Conservation (phyloP, 2,797 vertebrate species). For the Neomorphus geoffroyi region DNA sequence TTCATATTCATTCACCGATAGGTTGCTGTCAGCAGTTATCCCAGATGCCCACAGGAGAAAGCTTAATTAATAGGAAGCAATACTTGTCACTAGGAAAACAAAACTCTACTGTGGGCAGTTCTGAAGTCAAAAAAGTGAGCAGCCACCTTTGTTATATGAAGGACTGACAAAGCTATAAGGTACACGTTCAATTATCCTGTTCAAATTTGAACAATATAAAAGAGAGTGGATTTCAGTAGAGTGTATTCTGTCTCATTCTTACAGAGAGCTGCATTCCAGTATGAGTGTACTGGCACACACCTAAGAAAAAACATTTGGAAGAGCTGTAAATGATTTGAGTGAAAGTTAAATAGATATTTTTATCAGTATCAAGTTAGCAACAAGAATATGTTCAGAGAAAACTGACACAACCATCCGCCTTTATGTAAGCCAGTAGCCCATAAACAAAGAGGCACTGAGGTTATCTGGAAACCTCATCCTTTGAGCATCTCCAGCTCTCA, state of each 20-base stretch:
- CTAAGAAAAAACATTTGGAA: neutral
- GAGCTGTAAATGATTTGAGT: neutral
- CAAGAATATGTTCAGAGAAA: neutral
- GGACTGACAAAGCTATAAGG: constrained; percentile 7
- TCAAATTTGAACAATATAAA: constrained; percentile 26
- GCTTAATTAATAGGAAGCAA: constrained; percentile 13
- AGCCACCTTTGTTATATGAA: constrained; percentile 17
- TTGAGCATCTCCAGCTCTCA: neutral
- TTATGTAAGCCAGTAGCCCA: neutral
- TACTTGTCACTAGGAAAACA: neutral
- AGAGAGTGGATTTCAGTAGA: neutral
- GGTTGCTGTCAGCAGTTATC: neutral
- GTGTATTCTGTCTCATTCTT: neutral
- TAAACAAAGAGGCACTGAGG: neutral
- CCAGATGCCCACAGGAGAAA: constrained; percentile 21
- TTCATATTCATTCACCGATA: neutral
- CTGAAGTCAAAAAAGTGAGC: neutral
- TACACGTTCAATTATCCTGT: constrained; percentile 3
- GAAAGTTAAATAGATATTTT: neutral
- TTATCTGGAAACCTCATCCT: neutral
- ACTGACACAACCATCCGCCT: neutral
- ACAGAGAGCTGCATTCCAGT: neutral
- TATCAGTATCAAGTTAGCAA: neutral
- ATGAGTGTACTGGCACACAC: neutral
- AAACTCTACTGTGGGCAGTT: constrained; percentile 1